phyloP scores from a whole-genome alignment of 1,140 invertebrate genomes.

The Drosophila mauritiana region DNA sequence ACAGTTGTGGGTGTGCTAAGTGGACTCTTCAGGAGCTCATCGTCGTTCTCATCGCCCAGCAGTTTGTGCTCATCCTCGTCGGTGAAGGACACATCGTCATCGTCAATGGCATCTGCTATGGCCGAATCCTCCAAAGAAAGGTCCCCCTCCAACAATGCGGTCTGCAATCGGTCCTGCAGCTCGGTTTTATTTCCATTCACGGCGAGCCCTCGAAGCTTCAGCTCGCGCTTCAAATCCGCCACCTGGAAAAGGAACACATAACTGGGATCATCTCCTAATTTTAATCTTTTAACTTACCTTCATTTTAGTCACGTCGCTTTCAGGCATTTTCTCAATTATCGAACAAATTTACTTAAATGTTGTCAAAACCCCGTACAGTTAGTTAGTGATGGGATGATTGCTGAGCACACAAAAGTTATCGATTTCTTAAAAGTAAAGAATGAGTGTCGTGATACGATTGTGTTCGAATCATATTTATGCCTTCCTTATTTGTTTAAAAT shows the following conservation, averaged over 20 bases:
- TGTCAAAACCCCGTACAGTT: conserved; percentile 5
- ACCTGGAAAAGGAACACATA: conserved; percentile 83
- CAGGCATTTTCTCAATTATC: conserved; percentile 68
- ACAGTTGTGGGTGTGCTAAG: conserved; percentile 56
- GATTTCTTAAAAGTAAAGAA: not conserved
- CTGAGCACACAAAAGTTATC: not conserved
- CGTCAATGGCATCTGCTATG: conserved; percentile 84
- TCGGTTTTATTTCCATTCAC: conserved; percentile 92
- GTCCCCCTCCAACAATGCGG: conserved; percentile 87
- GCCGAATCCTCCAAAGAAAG: conserved; percentile 85
- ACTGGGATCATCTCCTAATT: too few species aligned
- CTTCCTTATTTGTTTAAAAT: not conserved
- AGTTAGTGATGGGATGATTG: conserved; percentile 1
- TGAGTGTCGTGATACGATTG: not conserved
- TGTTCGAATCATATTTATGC: too few species aligned
- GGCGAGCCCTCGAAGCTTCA: conserved; percentile 90
- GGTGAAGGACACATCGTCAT: conserved; percentile 70
- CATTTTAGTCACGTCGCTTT: conserved; percentile 83
- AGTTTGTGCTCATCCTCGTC: conserved; percentile 77
- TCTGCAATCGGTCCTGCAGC: conserved; percentile 90
- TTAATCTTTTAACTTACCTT: conserved; percentile 55
- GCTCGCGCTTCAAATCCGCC: conserved; percentile 91
- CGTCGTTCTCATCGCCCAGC: conserved; percentile 66
- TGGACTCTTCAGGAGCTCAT: conserved; percentile 75
- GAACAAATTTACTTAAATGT: conserved; percentile 16